Base-by-base conservation (phyloP, 2,797 vertebrate species). In the Etheostoma perlongum region DNA sequence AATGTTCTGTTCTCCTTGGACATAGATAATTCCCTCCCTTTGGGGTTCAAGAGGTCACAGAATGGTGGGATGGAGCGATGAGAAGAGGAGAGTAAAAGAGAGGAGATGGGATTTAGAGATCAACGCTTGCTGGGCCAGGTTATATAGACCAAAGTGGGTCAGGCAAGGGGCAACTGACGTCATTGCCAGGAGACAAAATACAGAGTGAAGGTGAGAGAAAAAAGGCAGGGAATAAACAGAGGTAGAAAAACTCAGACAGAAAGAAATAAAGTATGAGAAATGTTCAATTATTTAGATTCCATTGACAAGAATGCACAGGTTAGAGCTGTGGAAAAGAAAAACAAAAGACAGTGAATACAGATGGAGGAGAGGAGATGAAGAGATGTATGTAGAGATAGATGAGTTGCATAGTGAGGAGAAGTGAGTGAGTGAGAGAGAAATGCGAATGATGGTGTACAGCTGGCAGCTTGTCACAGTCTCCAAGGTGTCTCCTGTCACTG, bases 401-500 rank as follows among this genome's bases (percentile, higher is more conserved):
- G 90, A 93, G 87, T 86, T 86, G 89, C 87, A 82, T 79, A 68
- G 88, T 76, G 88, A 86, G 84, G 83, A 85, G 84, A 90, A 90
- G 80, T 78, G 85, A 90, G 89, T 82, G 84, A 85, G 21, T 23
- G 90, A 84, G 88, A 86, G 90, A 87, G 88, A 91, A 90, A 93
- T 89, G 85, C 82, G 83, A 90, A 91, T 93, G 92, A 94, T 94
- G 91, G 91, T 91, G 91, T 93, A 92, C 93, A 93, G 90, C 93
- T 95, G 92, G 92, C 92, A 93, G 89, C 92, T 93, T 94, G 93
- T 93, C 92, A 94, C 90, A 91, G 91, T 94, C 92, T 93, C 93
- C 91, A 94, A 93, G 94, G 92, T 94, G 94, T 94, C 93, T 94
- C 93, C 91, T 94, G 93, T 94, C 94, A 94, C 89, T 88, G 91